These are phyloP conservation scores for Nothoprocta perdicaria DNA, from an alignment of 2,113 vertebrate genomes.

Conservation along the genomic window DNA sequence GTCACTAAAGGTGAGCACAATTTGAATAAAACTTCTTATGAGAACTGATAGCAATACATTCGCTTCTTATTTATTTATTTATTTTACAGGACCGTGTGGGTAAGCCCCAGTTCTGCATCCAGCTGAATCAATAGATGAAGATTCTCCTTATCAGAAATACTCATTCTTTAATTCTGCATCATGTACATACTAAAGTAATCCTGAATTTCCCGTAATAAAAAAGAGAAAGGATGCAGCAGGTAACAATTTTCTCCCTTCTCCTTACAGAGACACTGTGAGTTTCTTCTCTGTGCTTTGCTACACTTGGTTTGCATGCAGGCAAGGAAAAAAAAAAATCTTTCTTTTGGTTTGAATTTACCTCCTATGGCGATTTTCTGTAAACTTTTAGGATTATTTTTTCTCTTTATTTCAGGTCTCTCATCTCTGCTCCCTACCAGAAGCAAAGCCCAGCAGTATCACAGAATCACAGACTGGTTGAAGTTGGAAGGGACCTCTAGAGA, in stretches of 20 bases:
- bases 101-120: no score
- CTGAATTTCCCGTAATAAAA: slow-evolving; percentile 3
- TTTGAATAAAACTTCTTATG: background rate
- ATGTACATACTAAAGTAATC: background rate
- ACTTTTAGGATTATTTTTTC: background rate
- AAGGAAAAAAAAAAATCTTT: background rate
- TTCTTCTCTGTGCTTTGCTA: background rate
- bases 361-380: background rate
- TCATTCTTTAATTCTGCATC: background rate
- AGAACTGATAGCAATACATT: background rate
- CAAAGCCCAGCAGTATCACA: background rate
- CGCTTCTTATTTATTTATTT: no score
- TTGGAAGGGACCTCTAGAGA: no score
- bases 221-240: background rate
- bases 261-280: background rate
- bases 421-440: background rate
- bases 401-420: background rate
- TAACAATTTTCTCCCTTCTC: background rate
- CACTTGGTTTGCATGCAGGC: background rate
- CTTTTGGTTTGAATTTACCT: background rate
- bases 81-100: no score
- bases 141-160: background rate
- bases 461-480: no score
- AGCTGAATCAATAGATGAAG: no score
- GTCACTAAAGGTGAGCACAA: background rate